Conservation (phyloP, 2,888 invertebrate species). For the Lydus trimaculatus region DNA sequence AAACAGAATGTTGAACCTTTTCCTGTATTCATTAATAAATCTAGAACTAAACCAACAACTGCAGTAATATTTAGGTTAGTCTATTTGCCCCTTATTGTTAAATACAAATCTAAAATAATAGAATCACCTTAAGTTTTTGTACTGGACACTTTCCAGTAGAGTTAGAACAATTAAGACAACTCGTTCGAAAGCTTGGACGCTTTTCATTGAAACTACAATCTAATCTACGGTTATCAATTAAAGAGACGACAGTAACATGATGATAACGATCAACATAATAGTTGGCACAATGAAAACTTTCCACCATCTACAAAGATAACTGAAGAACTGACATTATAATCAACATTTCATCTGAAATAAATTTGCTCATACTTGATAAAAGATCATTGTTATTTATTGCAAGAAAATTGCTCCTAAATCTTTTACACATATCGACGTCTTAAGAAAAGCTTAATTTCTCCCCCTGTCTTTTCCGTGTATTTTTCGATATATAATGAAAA, state of each 20-base stretch:
- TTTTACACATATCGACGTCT: background rate
- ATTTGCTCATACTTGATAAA: background rate
- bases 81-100: background rate
- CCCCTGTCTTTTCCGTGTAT: background rate
- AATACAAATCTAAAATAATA: background rate
- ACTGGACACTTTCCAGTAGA: background rate
- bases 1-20: background rate
- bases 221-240: no score
- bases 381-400: background rate
- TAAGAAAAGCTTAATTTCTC: background rate
- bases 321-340: background rate
- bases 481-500: slow-evolving; percentile 3
- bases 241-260: no score
- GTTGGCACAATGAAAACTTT: background rate
- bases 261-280: no score
- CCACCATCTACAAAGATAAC: no score
- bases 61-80: background rate
- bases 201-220: background rate
- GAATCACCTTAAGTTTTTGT: background rate
- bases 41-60: background rate
- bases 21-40: background rate
- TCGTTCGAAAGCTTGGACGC: background rate
- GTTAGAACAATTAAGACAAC: background rate
- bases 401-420: background rate
- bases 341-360: background rate